Conservation (phyloP, 1,140 invertebrate species). For the Bombus breviceps region DNA sequence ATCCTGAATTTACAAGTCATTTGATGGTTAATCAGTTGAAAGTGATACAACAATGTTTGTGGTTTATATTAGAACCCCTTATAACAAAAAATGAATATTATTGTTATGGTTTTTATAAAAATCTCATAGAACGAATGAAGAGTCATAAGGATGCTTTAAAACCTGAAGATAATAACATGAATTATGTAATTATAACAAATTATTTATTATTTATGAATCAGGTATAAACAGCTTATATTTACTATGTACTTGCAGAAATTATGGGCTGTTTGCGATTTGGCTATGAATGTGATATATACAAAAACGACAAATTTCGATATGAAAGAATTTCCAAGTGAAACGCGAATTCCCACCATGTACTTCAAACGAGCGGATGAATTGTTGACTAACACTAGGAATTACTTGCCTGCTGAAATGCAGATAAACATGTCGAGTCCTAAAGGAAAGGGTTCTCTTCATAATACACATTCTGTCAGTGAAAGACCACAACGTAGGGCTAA, state of each 20-base stretch:
- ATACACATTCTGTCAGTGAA: slow-evolving; percentile 78
- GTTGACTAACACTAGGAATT: slow-evolving; percentile 88
- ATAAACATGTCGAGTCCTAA: slow-evolving; percentile 83
- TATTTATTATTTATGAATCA: background rate
- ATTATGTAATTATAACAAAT: slow-evolving; percentile 87
- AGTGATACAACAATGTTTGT: slow-evolving; percentile 92
- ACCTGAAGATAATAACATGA: slow-evolving; percentile 90
- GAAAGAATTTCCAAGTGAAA: slow-evolving; percentile 93
- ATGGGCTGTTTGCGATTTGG: slow-evolving; percentile 97
- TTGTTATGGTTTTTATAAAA: slow-evolving; percentile 98
- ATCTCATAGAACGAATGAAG: slow-evolving; percentile 95
- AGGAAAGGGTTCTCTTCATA: slow-evolving; percentile 80
- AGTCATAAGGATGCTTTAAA: slow-evolving; percentile 95
- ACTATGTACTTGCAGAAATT: slow-evolving; percentile 89
- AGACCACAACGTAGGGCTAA: slow-evolving; percentile 79
- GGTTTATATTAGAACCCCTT: slow-evolving; percentile 96
- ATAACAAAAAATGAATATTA: slow-evolving; percentile 97
- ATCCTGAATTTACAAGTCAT: slow-evolving; percentile 91
- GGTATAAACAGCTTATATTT: background rate
- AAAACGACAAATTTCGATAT: slow-evolving; percentile 94
- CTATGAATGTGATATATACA: slow-evolving; percentile 93
- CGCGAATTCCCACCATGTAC: slow-evolving; percentile 93
- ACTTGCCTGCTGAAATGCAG: slow-evolving; percentile 87
- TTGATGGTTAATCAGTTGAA: slow-evolving; percentile 90
- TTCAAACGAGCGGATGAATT: slow-evolving; percentile 89